Base-by-base conservation (phyloP, 2,888 invertebrate species). In the Lobophora halterata region DNA sequence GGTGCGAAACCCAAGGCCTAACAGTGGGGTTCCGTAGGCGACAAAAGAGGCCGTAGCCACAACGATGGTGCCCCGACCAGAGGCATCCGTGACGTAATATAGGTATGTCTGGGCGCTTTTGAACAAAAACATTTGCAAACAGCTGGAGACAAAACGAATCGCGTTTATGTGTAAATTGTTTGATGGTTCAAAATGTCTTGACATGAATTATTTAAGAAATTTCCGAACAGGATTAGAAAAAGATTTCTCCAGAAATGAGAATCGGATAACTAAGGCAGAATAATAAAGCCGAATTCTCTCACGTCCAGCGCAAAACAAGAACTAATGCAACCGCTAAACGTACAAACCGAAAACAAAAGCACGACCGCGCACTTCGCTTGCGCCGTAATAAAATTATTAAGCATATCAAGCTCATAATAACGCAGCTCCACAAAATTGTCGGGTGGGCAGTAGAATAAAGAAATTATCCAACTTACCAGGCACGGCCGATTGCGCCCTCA, bases 351-450 rank as follows among this genome's bases (percentile, higher is more conserved):
- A 74, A 73, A 69, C 67, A 69, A 74, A 72, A 66, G 67, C 67
- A 63, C 56, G 63, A 61, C 52, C 56, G 67, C 67, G 65, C 63
- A 65, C 62, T n/a, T n/a, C n/a, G n/a, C n/a, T n/a, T n/a, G 65
- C 71, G 73, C 72, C 61, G 80, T 86, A 86, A 87, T 87, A 86
- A 86, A 86, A 87, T 86, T 86, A 87, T 86, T 87, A 86, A 83
- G 80, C 85, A 85, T 86, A 86, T 86, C 83, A 86, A 85, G 72
- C 72, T 79, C 81, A 80, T 85, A 83, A 85, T 85, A 83, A 80
- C 71, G 79, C 70, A 68, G 76, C 71, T 54, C 60, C 77, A 82
- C 82, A 82, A 86, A 85, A 87, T 87, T 85, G 82, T 85, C 77
- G 79, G 85, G 79, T 79, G 78, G 75, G 72, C 65, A 58, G 66